A percentile compares a stretch with the other conserved stretches of the same genome.
Conservation (phyloP, 2,113 vertebrate species). For the Falco punctatus region DNA sequence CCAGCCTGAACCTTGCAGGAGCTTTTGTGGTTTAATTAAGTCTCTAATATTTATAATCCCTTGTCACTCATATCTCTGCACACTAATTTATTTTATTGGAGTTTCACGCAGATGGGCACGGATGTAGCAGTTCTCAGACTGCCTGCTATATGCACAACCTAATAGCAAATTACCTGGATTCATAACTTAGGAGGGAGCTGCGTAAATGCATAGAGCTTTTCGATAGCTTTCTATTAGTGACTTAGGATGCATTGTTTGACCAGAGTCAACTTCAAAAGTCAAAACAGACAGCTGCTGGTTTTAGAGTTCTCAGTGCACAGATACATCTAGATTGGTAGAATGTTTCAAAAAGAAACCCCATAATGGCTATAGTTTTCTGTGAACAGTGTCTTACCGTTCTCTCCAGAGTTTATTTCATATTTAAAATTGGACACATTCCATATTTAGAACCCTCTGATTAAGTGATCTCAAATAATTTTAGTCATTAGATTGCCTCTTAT, state of each 20-base stretch:
- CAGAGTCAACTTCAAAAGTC: not conserved
- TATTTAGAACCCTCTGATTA: not conserved
- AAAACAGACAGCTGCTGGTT: not conserved
- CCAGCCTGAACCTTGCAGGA: not conserved
- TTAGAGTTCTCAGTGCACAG: not conserved
- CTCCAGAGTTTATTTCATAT: not conserved
- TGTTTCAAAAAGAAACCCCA: not conserved
- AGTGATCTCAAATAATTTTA: not conserved
- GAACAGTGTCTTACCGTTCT: not conserved
- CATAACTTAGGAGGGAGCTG: not conserved
- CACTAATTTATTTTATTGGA: not conserved
- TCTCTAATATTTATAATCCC: not conserved
- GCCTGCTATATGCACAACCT: not conserved
- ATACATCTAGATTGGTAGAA: not conserved
- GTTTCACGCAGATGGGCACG: not conserved
- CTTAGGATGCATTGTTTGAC: not conserved
- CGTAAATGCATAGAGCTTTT: not conserved
- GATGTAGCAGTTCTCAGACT: not conserved
- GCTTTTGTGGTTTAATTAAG: conserved; percentile 38
- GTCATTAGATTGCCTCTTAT: not conserved
- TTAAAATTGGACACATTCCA: not conserved
- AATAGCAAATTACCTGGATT: not conserved
- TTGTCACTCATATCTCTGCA: not conserved
- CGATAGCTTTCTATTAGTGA: not conserved
- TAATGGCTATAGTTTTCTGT: not conserved